Evolutionary conservation across 2,797 vertebrate species (phyloP), one percentile per base, ranked within the genome.

Genomic region (Gymnoscopelus braueri): DNA sequence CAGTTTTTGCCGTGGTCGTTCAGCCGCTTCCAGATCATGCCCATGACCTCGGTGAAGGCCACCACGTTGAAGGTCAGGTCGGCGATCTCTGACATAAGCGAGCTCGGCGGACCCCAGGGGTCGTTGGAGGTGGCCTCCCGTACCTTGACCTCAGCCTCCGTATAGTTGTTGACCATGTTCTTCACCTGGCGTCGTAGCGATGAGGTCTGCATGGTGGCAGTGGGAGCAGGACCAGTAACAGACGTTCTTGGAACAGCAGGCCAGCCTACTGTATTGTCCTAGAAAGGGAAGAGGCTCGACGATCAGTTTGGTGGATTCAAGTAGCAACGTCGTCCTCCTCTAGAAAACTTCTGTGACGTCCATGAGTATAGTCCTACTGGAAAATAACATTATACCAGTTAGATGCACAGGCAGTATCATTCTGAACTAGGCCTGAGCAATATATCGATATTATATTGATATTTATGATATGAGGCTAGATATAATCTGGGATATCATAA

Each of bases 41-140:
- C 95, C 97, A 99, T 98, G 65, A 99, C 95, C 89, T 99, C 98
- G 0, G 95, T 88, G 0, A 97, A 96, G 3, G 97, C 96, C 88
- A 97, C 95, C 0, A 95, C 95, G 57, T 96, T 96, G 91, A 96
- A 97, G 82, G 98, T 99, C 90, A 99, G 88, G 81, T 98, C 96
- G 0, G 97, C 91, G 0, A 99, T 97, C 86, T 99, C 97, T 0
- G 95, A 94, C 97, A 99, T 98, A 65, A 99, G 94, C 0, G 96
- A 93, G 84, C 94, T 93, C 29, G 97, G 91, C 0, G 98, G 96
- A 2, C 97, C 97, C 98, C 97, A 99, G n/a, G 96, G 96, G 76
- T 99, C 98, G 1, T 99, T 99, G 89, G 97, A 99, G 71, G 98
- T 99, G 79, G 97, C 98, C 83, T 99, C 98, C 0, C 98, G 94